These are phyloP conservation scores for Intellagama lesueurii DNA, from an alignment of 2,797 vertebrate genomes.

Conservation along the genomic window DNA sequence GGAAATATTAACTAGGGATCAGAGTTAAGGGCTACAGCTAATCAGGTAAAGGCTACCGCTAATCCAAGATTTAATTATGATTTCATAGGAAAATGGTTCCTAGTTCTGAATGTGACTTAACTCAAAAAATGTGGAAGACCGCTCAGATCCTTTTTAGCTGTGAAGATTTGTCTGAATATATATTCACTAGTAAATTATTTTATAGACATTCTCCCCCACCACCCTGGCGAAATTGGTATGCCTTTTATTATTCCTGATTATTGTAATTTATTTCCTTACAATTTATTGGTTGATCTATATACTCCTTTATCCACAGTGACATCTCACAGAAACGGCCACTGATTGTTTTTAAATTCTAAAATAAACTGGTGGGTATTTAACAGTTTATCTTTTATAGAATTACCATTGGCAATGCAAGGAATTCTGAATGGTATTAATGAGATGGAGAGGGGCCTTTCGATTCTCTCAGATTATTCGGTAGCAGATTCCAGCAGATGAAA, in stretches of 20 bases:
- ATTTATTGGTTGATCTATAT: not conserved
- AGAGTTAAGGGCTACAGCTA: not conserved
- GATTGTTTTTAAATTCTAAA: not conserved
- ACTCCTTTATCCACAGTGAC: not conserved
- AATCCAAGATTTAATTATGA: conserved; percentile 1
- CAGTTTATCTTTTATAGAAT: not conserved
- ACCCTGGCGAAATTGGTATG: not conserved
- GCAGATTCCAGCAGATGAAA: not conserved
- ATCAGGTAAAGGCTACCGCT: not conserved
- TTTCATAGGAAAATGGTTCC: not conserved
- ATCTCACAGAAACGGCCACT: not conserved
- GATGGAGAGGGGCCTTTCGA: not conserved
- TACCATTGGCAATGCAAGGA: not conserved
- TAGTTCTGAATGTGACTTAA: not conserved
- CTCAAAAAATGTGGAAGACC: not conserved
- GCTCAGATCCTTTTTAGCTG: not conserved
- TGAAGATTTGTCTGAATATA: not conserved
- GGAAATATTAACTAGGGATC: not conserved
- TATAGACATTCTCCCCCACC: not conserved
- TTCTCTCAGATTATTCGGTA: not conserved
- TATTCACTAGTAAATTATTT: not conserved
- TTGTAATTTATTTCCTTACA: not conserved
- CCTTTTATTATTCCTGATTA: not conserved
- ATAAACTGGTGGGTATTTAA: not conserved
- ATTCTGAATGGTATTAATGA: not conserved